phyloP scores from a whole-genome alignment of 2,797 vertebrate genomes.

The Gambelia wislizenii region DNA sequence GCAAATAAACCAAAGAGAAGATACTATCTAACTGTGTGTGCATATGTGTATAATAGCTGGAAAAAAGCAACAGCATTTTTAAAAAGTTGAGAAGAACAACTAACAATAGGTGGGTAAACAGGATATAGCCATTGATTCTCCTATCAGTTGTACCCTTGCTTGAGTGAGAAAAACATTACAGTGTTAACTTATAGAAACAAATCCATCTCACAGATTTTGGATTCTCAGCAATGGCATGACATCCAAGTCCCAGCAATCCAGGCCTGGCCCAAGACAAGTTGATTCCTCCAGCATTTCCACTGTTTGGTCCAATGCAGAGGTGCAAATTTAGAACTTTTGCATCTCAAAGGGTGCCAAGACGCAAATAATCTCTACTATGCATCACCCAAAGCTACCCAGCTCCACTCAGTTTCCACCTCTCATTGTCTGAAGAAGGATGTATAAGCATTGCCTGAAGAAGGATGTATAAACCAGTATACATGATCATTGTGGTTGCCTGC shows the following conservation, averaged over 20 bases:
- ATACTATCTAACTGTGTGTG: too few species aligned
- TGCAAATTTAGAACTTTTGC: neutral
- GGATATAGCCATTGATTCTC: neutral
- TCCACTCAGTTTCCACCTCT: neutral
- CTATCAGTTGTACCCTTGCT: neutral
- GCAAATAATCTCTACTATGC: neutral
- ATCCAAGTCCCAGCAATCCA: neutral
- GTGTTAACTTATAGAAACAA: neutral
- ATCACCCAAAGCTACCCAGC: neutral
- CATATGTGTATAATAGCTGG: too few species aligned
- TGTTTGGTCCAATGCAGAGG: neutral
- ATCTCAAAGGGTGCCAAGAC: neutral
- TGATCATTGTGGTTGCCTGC: neutral
- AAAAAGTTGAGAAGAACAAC: too few species aligned
- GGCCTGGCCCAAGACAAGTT: neutral
- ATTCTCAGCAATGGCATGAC: neutral
- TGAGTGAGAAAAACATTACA: neutral
- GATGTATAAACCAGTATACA: too few species aligned
- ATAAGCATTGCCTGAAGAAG: neutral
- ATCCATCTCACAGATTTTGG: neutral
- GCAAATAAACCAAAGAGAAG: neutral
- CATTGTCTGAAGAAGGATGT: neutral
- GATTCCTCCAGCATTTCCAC: neutral
- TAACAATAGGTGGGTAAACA: neutral
- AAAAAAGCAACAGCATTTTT: too few species aligned